Conservation (phyloP, 2,113 vertebrate species). For the Centrocercus urophasianus region DNA sequence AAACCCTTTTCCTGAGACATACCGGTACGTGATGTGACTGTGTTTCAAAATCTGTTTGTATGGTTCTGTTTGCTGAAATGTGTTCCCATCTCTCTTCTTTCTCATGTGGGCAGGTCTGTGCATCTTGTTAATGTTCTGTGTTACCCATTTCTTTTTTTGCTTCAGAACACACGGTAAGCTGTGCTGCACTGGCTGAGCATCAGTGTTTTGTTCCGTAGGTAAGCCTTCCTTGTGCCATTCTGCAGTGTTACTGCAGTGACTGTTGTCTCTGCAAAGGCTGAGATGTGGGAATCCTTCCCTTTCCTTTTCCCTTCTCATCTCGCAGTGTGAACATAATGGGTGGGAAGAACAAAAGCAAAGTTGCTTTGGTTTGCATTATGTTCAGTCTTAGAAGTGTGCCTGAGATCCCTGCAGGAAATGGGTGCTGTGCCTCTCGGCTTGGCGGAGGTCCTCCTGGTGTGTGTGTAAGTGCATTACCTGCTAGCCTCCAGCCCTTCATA, state of each 20-base stretch:
- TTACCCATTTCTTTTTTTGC: too few species aligned
- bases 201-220: too few species aligned
- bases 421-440: not conserved
- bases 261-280: not conserved
- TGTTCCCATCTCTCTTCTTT: too few species aligned
- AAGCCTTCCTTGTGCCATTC: too few species aligned
- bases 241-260: not conserved
- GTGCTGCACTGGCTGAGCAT: too few species aligned
- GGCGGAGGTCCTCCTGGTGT: not conserved
- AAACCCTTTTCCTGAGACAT: not conserved
- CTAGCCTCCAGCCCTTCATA: not conserved
- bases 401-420: not conserved
- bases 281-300: not conserved
- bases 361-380: not conserved
- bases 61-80: not conserved
- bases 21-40: not conserved
- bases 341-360: not conserved
- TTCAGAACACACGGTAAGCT: too few species aligned
- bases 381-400: not conserved
- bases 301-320: constrained; percentile 17
- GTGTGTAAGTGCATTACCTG: not conserved
- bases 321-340: not conserved
- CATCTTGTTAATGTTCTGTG: too few species aligned
- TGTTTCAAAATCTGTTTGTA: not conserved
- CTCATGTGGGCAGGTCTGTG: too few species aligned